Percentiles rank a stretch among this genome's conserved stretches.
phyloP scores from a whole-genome alignment of 1,140 invertebrate genomes.

The Drosophila littoralis region DNA sequence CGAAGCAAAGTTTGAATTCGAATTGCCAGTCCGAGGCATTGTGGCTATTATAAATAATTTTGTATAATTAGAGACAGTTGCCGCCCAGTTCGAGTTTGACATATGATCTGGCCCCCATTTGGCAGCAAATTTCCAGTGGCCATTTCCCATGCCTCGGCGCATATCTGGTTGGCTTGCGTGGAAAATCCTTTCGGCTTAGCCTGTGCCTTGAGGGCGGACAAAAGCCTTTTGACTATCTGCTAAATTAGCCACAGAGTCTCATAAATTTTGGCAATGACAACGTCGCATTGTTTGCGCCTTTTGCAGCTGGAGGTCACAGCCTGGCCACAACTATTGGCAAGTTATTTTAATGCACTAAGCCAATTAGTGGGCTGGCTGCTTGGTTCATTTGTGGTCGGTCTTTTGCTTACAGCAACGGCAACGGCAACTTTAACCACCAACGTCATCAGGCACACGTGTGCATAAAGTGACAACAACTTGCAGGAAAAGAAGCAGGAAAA shows the following conservation, averaged over 20 bases:
- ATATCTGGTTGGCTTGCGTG: constrained; percentile 44
- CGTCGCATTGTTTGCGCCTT: constrained; percentile 57
- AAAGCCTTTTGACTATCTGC: constrained; percentile 69
- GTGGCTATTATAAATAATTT: constrained; percentile 80
- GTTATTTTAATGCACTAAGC: constrained; percentile 82
- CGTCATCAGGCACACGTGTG: constrained; percentile 73
- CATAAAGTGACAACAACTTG: constrained; percentile 54
- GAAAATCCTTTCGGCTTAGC: constrained; percentile 65
- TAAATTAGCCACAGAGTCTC: constrained; percentile 79
- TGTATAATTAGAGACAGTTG: constrained; percentile 81
- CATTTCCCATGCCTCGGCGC: constrained; percentile 3
- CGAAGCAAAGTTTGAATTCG: constrained; percentile 37
- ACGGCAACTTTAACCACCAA: constrained; percentile 7
- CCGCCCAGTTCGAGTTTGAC: constrained; percentile 63
- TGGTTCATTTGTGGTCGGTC: constrained; percentile 74
- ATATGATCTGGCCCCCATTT: constrained; percentile 50
- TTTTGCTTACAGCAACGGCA: constrained; percentile 1
- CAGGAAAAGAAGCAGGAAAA: constrained; percentile 54
- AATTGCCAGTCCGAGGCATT: constrained; percentile 31
- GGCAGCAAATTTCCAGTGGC: background rate
- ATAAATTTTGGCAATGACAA: constrained; percentile 78
- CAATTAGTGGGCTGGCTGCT: constrained; percentile 69
- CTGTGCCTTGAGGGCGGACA: constrained; percentile 50
- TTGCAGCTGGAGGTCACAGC: constrained; percentile 22
- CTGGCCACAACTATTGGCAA: constrained; percentile 78